A percentile compares a stretch with the other conserved stretches of the same genome.
phyloP scores from a whole-genome alignment of 2,888 invertebrate species.

The Euzetes globulus region DNA sequence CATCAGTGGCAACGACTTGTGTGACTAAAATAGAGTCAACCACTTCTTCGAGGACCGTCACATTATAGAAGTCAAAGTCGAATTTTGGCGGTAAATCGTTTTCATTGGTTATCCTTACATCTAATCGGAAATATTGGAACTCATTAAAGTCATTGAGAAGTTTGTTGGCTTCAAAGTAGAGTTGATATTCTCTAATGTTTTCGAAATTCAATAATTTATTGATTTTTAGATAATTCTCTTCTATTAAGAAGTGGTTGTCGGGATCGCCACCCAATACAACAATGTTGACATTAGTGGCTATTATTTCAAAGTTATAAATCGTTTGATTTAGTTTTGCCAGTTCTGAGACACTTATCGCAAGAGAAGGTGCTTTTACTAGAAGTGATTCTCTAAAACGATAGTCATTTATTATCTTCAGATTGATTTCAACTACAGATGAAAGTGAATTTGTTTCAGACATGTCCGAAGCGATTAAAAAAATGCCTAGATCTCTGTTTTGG shows the following conservation, averaged over 20 bases:
- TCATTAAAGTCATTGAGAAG: slow-evolving; percentile 54
- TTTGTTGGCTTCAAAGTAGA: slow-evolving; percentile 46
- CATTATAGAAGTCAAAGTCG: slow-evolving; percentile 69
- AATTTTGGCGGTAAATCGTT: slow-evolving; percentile 56
- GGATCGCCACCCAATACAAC: slow-evolving; percentile 56
- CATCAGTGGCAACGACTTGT: slow-evolving; percentile 69
- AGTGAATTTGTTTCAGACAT: neutral
- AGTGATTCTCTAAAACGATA: neutral
- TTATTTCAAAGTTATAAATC: slow-evolving; percentile 29
- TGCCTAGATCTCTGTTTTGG: neutral
- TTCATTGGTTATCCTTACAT: slow-evolving; percentile 49
- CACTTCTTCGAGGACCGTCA: slow-evolving; percentile 77
- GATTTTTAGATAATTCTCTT: slow-evolving; percentile 47
- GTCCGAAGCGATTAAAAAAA: neutral
- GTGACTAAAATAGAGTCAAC: slow-evolving; percentile 60
- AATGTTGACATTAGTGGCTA: neutral
- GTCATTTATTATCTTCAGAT: neutral
- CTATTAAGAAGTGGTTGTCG: slow-evolving; percentile 68
- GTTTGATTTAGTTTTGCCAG: neutral
- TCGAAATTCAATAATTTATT: slow-evolving; percentile 62
- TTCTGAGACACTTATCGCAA: slow-evolving; percentile 28
- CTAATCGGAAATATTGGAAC: slow-evolving; percentile 72
- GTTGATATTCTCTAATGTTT: slow-evolving; percentile 64
- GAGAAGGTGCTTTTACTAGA: neutral
- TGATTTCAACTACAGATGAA: neutral